Percentiles rank a stretch among this genome's conserved stretches.
Evolutionary conservation across 2,888 invertebrate genomes (phyloP).

Genomic region (Pollenia griseotomentosa): DNA sequence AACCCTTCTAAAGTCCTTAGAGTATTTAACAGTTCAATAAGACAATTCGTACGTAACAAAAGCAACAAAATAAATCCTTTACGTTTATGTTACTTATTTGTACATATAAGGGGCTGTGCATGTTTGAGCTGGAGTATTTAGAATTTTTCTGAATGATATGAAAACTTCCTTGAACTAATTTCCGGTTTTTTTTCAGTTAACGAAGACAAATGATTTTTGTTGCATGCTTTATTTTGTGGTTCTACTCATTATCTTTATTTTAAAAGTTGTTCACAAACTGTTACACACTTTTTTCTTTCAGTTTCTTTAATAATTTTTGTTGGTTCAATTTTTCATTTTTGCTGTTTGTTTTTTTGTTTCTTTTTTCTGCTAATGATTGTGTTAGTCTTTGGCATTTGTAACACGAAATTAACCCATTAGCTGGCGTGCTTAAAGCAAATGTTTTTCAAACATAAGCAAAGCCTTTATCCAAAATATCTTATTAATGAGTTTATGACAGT

Average conservation of each 20-base stretch:
- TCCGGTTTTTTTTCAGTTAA: slow-evolving; percentile 23
- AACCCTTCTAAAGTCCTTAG: background rate
- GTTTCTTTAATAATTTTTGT: slow-evolving; percentile 9
- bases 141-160: background rate
- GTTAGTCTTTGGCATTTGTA: slow-evolving; percentile 56
- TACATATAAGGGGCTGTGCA: slow-evolving; percentile 7
- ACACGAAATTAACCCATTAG: slow-evolving; percentile 75
- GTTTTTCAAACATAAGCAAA: slow-evolving; percentile 54
- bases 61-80: background rate
- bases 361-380: slow-evolving; percentile 45
- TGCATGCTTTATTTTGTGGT: slow-evolving; percentile 38
- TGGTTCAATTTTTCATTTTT: slow-evolving; percentile 3
- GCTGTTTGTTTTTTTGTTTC: background rate
- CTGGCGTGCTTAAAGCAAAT: slow-evolving; percentile 54
- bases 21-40: slow-evolving; percentile 23
- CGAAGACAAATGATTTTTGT: slow-evolving; percentile 60
- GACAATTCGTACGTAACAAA: background rate
- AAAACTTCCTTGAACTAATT: slow-evolving; percentile 35
- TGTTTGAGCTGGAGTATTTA: background rate
- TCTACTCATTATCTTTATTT: background rate
- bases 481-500: slow-evolving; percentile 73
- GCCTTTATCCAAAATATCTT: slow-evolving; percentile 54
- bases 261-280: slow-evolving; percentile 28
- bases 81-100: slow-evolving; percentile 1
- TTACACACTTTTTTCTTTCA: background rate